phyloP scores from a whole-genome alignment of 2,113 vertebrate species.

The Gnathonemus echidnorhynchus region DNA sequence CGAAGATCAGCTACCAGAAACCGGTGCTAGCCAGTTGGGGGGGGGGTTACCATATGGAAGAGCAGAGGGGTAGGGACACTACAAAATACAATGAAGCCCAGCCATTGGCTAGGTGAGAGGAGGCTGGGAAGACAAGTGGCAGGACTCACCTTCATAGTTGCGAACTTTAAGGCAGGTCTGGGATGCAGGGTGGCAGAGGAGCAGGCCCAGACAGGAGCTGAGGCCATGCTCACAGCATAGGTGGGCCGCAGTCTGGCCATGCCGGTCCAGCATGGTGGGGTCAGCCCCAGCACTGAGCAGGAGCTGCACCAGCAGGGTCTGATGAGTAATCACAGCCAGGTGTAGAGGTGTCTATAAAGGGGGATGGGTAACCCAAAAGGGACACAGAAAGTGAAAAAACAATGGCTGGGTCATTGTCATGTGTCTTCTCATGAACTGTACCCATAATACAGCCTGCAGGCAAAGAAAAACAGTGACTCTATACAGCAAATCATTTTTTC shows the following conservation, averaged over 20 bases:
- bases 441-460: not conserved
- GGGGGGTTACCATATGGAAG: not conserved
- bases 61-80: not conserved
- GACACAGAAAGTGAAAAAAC: not conserved
- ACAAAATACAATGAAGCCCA: not conserved
- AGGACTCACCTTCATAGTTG: slow-evolving; percentile 72
- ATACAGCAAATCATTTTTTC: not conserved
- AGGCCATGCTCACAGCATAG: slow-evolving; percentile 74
- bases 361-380: not conserved
- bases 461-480: not conserved
- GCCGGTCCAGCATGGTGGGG: slow-evolving; percentile 68
- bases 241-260: slow-evolving; percentile 73
- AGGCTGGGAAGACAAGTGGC: not conserved
- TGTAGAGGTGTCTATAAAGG: slow-evolving; percentile 74
- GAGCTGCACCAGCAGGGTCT: slow-evolving; percentile 56
- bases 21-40: not conserved
- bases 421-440: not conserved
- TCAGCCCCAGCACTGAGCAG: slow-evolving; percentile 64
- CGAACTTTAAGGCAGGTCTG: slow-evolving; percentile 60
- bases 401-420: slow-evolving; percentile 1
- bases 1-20: not conserved
- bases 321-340: slow-evolving; percentile 76
- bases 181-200: slow-evolving; percentile 48
- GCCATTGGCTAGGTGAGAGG: not conserved
- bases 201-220: slow-evolving; percentile 52